Evolutionary conservation across 2,888 invertebrate genomes (phyloP), one percentile per base, ranked within the genome.

Genomic region (Eurytoma adleriae): DNA sequence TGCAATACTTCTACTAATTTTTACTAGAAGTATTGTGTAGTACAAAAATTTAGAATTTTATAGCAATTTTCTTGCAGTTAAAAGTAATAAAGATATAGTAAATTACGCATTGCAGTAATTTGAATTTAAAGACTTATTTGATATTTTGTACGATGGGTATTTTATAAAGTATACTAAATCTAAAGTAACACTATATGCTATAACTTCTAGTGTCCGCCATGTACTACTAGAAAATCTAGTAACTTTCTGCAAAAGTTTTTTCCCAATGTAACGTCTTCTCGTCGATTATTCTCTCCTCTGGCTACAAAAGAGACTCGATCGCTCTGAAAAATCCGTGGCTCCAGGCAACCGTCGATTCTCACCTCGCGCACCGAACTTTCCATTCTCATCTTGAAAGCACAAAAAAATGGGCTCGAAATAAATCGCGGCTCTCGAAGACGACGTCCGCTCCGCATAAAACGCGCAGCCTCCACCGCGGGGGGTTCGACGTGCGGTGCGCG

Each of bases 371-470:
- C 40, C 59, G 20, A 12, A 20, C 62, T 13, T n/a, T 52, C 3
- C 30, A 10, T 16, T 20, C 30, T 30, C n/a, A n/a, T 0, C 30
- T 20, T 40, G 40, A 4, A 40, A 40, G 40, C 24, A 24, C 24
- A 24, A 24, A 24, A 24, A 24, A 24, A 24, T 24, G 24, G 24
- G 2, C 24, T 24, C 24, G 1, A 20, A 59, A 67, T 16, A 18
- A 7, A 18, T 27, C 14, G 68, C 68, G 54, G 61, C 57, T n/a
- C 68, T 69, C 69, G 68, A 76, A 69, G 76, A 69, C 68, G 76
- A 68, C 76, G 68, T 54, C 27, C 48, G 61, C 30, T 52, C 70
- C n/a, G 3, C 27, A 24, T 14, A 24, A 66, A 64, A 16, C 18
- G 54, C 50, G 30, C 3, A 24, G 3, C 40, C 27, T n/a, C 18